A percentile compares a stretch with the other conserved stretches of the same genome.
Conservation (phyloP, 2,888 invertebrate species). For the Adelognathus sp. region DNA sequence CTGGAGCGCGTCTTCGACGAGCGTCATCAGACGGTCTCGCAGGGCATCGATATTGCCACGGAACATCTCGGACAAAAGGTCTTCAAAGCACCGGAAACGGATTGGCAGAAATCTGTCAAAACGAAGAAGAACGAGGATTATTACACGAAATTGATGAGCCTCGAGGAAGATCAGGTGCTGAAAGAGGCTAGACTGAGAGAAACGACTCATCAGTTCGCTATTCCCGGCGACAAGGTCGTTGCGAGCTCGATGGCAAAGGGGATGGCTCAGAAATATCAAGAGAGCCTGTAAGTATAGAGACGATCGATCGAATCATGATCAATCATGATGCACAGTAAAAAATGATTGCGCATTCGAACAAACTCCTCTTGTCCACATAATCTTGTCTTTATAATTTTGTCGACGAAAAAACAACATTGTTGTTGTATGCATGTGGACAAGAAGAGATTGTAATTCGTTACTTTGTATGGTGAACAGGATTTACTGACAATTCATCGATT, state of each 20-base stretch:
- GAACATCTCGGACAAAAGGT: constrained; percentile 85
- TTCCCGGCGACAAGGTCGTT: constrained; percentile 92
- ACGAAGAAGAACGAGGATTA: constrained; percentile 92
- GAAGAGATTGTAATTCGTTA: no score
- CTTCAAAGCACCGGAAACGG: constrained; percentile 88
- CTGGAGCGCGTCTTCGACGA: constrained; percentile 94
- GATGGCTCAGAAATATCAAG: constrained; percentile 94
- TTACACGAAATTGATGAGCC: constrained; percentile 90
- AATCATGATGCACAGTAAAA: constrained; percentile 31
- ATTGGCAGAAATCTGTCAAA: constrained; percentile 93
- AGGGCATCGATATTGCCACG: constrained; percentile 84
- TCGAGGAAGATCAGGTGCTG: constrained; percentile 92
- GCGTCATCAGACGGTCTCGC: constrained; percentile 87
- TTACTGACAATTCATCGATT: no score
- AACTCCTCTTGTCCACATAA: no score
- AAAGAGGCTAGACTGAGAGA: constrained; percentile 92
- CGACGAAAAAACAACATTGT: no score
- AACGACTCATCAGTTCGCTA: constrained; percentile 90
- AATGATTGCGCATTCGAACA: constrained; percentile 1
- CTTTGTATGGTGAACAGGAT: no score
- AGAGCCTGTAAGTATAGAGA: constrained; percentile 88
- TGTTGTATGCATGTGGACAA: no score
- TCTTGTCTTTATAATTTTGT: no score
- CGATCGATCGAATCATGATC: constrained; percentile 49
- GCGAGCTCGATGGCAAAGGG: constrained; percentile 90